Evolutionary conservation across 2,113 vertebrate species (phyloP), one percentile per base, ranked within the genome.

Genomic region (Channa argus): DNA sequence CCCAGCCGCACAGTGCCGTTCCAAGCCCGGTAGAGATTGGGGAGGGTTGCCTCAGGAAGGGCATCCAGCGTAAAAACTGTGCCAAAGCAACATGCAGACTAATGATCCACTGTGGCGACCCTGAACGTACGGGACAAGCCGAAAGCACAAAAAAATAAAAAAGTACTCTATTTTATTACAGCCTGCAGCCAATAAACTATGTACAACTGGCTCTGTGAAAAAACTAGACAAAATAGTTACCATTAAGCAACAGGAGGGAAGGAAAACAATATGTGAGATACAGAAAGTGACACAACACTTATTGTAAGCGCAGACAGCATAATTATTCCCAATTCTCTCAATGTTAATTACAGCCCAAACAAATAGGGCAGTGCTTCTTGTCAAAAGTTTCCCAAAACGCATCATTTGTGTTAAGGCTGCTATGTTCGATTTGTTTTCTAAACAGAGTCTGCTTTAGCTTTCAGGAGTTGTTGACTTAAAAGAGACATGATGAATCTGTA

Each of bases 311-410:
- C 61, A 79, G 74, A 83, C 71, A 77, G 59, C 58, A 61, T 85
- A 87, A 85, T 88, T 85, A 80, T 75, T 44, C 53, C 37, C 66
- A 71, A 51, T 72, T 52, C 46, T 75, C 74, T 77, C 41, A 33
- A 36, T 70, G 52, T 74, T 79, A 81, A 88, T 90, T 88, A 88
- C 82, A 85, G 61, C 41, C n/a, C 71, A 76, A 71, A 79, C 71
- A 84, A 74, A 73, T 36, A 77, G 50, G 54, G 60, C 51, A 77
- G 73, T 6, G 50, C n/a, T 71, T 63, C 55, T 37, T 80, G 69
- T 85, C 60, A 77, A 77, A 70, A 46, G 24, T 43, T 80, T 85
- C 65, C 61, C 53, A 45, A 37, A 45, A 37, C 51, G 15, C 74
- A 67, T 65, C 12, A 45, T 45, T 74, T 56, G 45, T 51, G 52